A percentile compares a stretch with the other conserved stretches of the same genome.
These are phyloP conservation scores for Mystacides longicornis DNA, from an alignment of 2,888 invertebrate species.

Conservation along the genomic window DNA sequence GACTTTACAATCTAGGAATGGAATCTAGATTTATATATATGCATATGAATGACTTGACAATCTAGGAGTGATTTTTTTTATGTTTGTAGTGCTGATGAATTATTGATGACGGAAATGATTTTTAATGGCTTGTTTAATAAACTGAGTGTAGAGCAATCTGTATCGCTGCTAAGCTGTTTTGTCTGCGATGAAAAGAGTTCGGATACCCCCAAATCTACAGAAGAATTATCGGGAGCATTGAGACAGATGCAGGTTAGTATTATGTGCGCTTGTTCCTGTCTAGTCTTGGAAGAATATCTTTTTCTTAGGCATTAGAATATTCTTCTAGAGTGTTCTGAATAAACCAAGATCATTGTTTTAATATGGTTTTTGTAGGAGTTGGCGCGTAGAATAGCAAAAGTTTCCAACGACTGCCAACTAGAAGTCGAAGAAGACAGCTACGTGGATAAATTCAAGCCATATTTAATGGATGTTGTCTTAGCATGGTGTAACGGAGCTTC, in stretches of 20 bases:
- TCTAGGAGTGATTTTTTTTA: too few species aligned
- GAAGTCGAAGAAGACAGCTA: constrained; percentile 86
- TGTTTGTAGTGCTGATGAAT: constrained; percentile 77
- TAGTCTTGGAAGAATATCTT: too few species aligned
- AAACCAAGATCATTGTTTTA: too few species aligned
- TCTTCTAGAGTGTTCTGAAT: too few species aligned
- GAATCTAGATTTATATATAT: too few species aligned
- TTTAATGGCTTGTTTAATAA: constrained; percentile 94
- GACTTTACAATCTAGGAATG: too few species aligned
- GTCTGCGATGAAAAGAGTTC: constrained; percentile 88
- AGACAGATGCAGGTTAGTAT: constrained; percentile 74
- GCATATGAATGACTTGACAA: too few species aligned
- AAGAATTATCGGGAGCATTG: constrained; percentile 83
- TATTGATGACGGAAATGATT: constrained; percentile 94
- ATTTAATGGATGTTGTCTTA: constrained; percentile 94
- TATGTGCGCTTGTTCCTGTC: neutral
- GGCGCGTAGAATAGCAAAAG: constrained; percentile 85
- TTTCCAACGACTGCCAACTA: constrained; percentile 76
- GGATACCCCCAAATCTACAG: constrained; percentile 68
- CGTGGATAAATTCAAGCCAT: constrained; percentile 87
- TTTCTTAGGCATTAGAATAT: too few species aligned
- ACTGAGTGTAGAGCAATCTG: constrained; percentile 73
- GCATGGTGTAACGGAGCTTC: constrained; percentile 92
- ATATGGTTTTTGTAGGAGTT: constrained; percentile 57
- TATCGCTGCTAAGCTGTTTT: constrained; percentile 82